Conservation (phyloP, 2,888 invertebrate genomes). For the Taphrorychus bicolor region DNA sequence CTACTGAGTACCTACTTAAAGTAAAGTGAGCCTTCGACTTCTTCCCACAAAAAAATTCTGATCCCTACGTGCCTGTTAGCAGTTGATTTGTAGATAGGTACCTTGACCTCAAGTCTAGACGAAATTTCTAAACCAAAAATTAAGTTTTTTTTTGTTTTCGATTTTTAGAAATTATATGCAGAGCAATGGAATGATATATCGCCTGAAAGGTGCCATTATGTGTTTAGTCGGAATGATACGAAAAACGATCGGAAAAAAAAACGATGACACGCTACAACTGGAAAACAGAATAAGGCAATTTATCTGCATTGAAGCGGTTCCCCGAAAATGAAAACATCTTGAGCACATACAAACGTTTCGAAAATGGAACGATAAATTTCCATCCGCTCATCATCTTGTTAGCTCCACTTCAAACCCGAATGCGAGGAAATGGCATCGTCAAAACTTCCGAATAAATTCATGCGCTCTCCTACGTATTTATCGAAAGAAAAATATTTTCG, state of each 20-base stretch:
- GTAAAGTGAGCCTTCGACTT: too few species aligned
- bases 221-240: not conserved
- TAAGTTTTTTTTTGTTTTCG: too few species aligned
- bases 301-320: not conserved
- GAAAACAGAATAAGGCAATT: not conserved
- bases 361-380: constrained; percentile 4
- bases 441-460: constrained; percentile 27
- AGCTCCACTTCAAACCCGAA: constrained; percentile 6
- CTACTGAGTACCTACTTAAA: too few species aligned
- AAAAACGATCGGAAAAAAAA: too few species aligned
- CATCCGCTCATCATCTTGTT: constrained; percentile 7
- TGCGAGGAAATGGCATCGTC: constrained; percentile 14
- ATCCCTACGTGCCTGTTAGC: too few species aligned
- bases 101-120: too few species aligned
- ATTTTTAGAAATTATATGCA: not conserved
- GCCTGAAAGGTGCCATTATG: not conserved
- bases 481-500: constrained; percentile 23
- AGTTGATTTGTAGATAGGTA: too few species aligned
- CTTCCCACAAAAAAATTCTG: too few species aligned
- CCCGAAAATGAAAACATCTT: not conserved
- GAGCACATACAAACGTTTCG: not conserved
- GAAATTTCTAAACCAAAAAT: not conserved
- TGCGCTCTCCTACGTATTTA: constrained; percentile 21
- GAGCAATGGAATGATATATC: not conserved
- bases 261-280: not conserved